Evolutionary conservation across 2,888 invertebrate species (phyloP), one percentile per base, ranked within the genome.

Genomic region (Hesperia comma): DNA sequence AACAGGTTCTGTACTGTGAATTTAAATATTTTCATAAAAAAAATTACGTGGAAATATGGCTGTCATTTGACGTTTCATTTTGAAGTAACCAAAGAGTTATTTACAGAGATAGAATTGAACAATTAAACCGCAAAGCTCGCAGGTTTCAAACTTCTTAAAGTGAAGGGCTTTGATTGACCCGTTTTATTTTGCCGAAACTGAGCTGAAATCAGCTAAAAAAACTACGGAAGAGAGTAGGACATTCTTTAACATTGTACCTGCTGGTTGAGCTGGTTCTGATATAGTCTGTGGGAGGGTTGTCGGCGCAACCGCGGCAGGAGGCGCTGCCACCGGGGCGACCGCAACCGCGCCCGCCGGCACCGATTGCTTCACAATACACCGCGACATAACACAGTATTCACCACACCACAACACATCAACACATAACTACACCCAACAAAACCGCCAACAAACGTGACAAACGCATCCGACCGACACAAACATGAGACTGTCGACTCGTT

Each of bases 291-390:
- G 15, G 40, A 79, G 71, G 54, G 79, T 75, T 75, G 79, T 83
- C 72, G 71, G 69, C 6, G 63, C 55, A 12, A 70, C 71, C 37
- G 71, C 70, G 37, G 74, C 68, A 49, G 51, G 60, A 26, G 77
- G 64, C 68, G 75, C 74, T 19, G 69, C 71, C 67, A 78, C 72
- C 69, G 88, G 81, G 79, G 64, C 53, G 54, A 58, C 64, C 64
- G 49, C 63, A 56, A 63, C 63, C 56, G 49, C 56, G 49, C 56
- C 63, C 56, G 56, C 57, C 63, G 84, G 79, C 72, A 90, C 77
- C 76, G 90, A 87, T 78, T 90, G 90, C 80, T 92, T 92, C 82
- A 92, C 88, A 71, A 91, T 91, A 83, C 92, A 91, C 79, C 90
- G 85, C 79, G 92, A 92, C 92, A 92, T 90, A 79, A 77, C 72